Percentiles rank a stretch among this genome's conserved stretches.
These are phyloP conservation scores for Colinus virginianus DNA, from an alignment of 2,113 vertebrate genomes.

Conservation along the genomic window DNA sequence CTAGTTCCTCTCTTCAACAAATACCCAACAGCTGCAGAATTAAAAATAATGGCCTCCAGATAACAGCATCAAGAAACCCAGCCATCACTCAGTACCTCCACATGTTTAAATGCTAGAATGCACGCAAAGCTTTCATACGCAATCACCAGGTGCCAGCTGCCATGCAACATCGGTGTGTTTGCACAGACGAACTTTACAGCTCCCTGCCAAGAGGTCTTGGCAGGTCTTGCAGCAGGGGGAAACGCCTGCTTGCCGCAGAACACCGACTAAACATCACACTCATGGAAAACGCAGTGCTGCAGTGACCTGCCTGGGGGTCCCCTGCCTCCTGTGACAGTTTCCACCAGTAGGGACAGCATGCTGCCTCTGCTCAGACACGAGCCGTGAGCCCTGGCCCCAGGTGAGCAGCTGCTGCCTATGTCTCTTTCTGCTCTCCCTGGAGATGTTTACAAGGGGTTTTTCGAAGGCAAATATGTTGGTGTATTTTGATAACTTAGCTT, in stretches of 20 bases:
- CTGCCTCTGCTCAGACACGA: not conserved
- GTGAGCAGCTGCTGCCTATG: not conserved
- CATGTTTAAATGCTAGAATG: not conserved
- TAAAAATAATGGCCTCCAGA: not conserved
- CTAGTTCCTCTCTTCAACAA: not conserved
- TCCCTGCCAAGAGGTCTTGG: not conserved
- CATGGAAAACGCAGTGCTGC: not conserved
- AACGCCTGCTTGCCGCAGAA: not conserved
- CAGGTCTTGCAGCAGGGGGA: rapidly evolving
- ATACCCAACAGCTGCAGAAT: not conserved
- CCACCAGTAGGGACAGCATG: rapidly evolving
- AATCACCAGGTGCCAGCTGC: not conserved
- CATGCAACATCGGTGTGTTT: not conserved
- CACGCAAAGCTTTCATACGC: rapidly evolving
- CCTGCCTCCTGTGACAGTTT: not conserved
- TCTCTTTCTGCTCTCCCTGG: not conserved
- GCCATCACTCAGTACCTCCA: not conserved
- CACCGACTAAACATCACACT: not conserved
- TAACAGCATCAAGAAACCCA: not conserved
- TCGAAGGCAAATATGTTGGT: not conserved
- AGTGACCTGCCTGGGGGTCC: not conserved
- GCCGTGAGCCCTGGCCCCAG: rapidly evolving
- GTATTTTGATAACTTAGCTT: not conserved
- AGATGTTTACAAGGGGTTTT: not conserved
- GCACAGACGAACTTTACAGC: not conserved